Evolutionary conservation across 2,113 vertebrate genomes (phyloP), one percentile per base, ranked within the genome.

Genomic region (Anas platyrhynchos): DNA sequence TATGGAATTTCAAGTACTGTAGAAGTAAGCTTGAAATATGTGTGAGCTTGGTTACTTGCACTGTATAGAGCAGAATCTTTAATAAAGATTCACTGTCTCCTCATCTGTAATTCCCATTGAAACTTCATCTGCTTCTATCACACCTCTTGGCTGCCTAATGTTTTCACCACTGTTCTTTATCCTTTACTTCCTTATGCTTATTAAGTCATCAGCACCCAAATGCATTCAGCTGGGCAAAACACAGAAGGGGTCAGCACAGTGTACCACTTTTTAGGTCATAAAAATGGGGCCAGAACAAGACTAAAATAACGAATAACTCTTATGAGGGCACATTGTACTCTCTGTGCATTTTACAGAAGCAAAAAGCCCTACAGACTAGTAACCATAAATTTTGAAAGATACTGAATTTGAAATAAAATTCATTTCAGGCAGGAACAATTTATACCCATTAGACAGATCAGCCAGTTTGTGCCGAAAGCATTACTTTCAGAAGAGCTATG

Each of bases 361-460:
- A 65, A 79, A 86, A 66, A 83, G 63, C 13, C 34, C 67, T 69
- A 36, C 32, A 81, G 84, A 81, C 68, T 34, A 43, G 76, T 62
- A 91, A 67, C 32, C 58, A 78, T 92, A 88, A 95, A 93, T 93
- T 94, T 92, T 92, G 77, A 95, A 96, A 94, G 68, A 78, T 62
- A 81, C 77, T 68, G 80, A 91, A 88, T 92, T 93, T 96, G 88
- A 95, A 93, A 94, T 93, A 92, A 94, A 93, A 95, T 86, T 94
- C 56, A 84, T 96, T 97, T 88, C 69, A 84, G 44, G 54, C 72
- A 91, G 76, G 77, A 92, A 62, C 69, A 76, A 84, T 96, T 94
- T 94, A 89, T 95, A 92, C 44, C 80, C 86, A 93, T 95, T 93
- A 95, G 90, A 72, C 56, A 88, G 73, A 90, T 88, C 83, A 94